Evolutionary conservation across 2,113 vertebrate genomes (phyloP), one percentile per base, ranked within the genome.

Genomic region (Ibidorhyncha struthersii): DNA sequence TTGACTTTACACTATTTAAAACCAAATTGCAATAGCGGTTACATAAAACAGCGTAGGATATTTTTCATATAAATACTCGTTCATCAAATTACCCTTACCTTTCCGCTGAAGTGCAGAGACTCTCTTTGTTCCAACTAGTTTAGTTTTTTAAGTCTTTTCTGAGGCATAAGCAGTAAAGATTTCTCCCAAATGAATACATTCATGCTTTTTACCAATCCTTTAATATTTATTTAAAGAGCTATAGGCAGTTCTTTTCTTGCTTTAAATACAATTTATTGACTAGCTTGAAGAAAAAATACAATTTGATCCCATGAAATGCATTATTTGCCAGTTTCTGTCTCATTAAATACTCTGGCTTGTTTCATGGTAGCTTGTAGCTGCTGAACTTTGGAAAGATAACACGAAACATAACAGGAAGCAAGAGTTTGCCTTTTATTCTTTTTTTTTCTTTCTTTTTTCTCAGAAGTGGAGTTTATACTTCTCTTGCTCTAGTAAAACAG

Each of bases 141-240:
- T 43, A 32, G 38, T 43, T 85, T 91, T 88, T 81, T 41, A 90
- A 71, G 49, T 90, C 1, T 32, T 83, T 90, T 96, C 69, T 90
- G 63, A 79, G 27, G n/a, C 61, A 56, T 80, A 89, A 70, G n/a
- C 27, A 53, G 34, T 81, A 86, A 91, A 34, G 10, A 36, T 66
- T 94, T 65, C 40, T 90, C 82, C 18, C 25, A 86, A 74, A 66
- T 83, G 18, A 91, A 67, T 72, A 45, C 18, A 65, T 53, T 88
- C 32, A 11, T 89, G 53, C 81, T 67, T 81, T 92, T 80, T 86
- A 55, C 30, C n/a, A 50, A 41, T 71, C 12, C 49, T 89, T 90
- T 84, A 56, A 43, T 71, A 82, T 49, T 92, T 91, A 67, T 96
- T 95, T 92, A 53, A 69, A 92, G 76, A 81, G 40, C 76, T 84